Percentiles rank a stretch among this genome's conserved stretches.
These are phyloP conservation scores for Drosophila rufa DNA, from an alignment of 1,140 invertebrate genomes.

Conservation along the genomic window DNA sequence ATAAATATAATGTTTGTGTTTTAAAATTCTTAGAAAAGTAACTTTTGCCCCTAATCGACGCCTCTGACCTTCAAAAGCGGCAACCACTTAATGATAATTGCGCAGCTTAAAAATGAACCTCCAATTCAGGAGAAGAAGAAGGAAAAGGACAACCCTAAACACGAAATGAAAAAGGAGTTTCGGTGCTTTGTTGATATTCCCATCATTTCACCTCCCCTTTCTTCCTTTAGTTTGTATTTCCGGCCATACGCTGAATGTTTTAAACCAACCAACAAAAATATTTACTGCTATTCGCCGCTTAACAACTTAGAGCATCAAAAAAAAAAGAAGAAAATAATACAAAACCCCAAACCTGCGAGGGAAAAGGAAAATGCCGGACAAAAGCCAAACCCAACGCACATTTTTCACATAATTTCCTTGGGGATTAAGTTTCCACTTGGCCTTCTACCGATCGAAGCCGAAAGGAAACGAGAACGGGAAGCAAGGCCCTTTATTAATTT, in stretches of 20 bases:
- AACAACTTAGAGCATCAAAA: slow-evolving; percentile 56
- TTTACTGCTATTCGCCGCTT: slow-evolving; percentile 67
- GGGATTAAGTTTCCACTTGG: slow-evolving; percentile 82
- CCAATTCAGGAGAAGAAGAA: slow-evolving; percentile 25
- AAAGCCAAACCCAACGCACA: slow-evolving; percentile 68
- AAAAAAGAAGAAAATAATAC: slow-evolving; percentile 37
- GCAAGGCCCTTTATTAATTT: slow-evolving; percentile 73
- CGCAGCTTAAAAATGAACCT: slow-evolving; percentile 57
- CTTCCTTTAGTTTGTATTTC: slow-evolving; percentile 24
- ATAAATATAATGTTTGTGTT: too few species aligned
- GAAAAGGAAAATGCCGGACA: slow-evolving; percentile 38
- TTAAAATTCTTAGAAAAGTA: too few species aligned
- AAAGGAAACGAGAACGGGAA: neutral
- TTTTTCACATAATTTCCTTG: slow-evolving; percentile 82
- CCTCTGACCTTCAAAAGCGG: slow-evolving; percentile 27
- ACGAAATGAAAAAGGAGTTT: slow-evolving; percentile 58
- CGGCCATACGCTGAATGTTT: slow-evolving; percentile 53
- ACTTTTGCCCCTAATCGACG: slow-evolving; percentile 1
- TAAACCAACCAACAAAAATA: slow-evolving; percentile 58
- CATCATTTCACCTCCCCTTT: neutral
- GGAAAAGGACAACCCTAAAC: slow-evolving; percentile 32
- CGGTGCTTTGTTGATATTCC: slow-evolving; percentile 40
- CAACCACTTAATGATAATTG: slow-evolving; percentile 78
- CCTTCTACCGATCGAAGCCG: slow-evolving; percentile 24
- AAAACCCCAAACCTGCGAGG: slow-evolving; percentile 14